Evolutionary conservation across 2,888 invertebrate genomes (phyloP).

Genomic region (Cephus spinipes): DNA sequence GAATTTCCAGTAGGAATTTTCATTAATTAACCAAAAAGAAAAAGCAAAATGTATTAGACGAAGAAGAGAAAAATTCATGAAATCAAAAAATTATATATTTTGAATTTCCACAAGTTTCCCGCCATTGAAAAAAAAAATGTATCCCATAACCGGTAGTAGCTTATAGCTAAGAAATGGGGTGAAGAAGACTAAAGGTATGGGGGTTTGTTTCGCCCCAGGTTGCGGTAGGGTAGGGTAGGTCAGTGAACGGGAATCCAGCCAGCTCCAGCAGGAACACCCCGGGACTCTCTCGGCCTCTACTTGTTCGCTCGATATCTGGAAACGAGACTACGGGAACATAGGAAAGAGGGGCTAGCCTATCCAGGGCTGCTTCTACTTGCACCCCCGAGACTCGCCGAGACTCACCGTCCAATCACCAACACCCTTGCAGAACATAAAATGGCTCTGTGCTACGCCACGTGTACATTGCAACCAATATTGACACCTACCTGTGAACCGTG

Average conservation of each 20-base stretch:
- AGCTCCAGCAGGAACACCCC: slow-evolving; percentile 45
- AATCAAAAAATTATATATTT: not conserved
- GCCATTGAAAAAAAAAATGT: not conserved
- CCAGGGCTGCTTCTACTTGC: not conserved
- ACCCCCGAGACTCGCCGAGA: not conserved
- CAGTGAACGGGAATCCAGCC: slow-evolving; percentile 55
- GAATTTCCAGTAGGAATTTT: not conserved
- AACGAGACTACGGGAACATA: slow-evolving; percentile 24
- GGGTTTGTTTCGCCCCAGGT: slow-evolving; percentile 19
- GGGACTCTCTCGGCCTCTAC: slow-evolving; percentile 44
- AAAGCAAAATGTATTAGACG: not conserved
- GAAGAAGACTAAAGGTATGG: not conserved
- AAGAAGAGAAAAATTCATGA: not conserved
- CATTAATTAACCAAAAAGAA: not conserved
- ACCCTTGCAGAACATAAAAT: not conserved
- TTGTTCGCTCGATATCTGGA: slow-evolving; percentile 60
- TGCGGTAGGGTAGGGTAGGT: slow-evolving; percentile 50
- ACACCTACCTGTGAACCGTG: not conserved
- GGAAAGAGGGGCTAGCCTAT: slow-evolving; percentile 1
- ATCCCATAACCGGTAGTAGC: not conserved
- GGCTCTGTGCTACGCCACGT: not conserved
- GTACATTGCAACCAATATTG: not conserved
- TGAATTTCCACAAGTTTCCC: not conserved
- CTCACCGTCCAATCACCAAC: not conserved
- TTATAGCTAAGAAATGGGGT: not conserved